These are phyloP conservation scores for Mechanitis messenoides DNA, from an alignment of 2,888 invertebrate species.

Conservation along the genomic window DNA sequence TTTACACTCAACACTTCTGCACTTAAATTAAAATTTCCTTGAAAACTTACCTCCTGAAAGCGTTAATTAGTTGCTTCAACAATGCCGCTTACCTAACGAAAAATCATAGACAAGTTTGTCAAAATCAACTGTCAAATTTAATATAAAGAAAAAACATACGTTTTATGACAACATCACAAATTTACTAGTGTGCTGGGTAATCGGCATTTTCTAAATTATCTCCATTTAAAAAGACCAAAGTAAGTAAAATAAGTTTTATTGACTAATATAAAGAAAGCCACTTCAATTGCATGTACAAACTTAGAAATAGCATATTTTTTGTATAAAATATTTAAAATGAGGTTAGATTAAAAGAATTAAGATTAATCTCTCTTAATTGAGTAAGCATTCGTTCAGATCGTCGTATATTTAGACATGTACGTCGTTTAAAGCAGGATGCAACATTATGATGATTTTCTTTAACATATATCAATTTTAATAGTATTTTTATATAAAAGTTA, in stretches of 20 bases:
- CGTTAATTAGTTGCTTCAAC: too few relatives aligned
- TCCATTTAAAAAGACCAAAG: neutral
- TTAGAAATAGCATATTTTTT: neutral
- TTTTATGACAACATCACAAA: neutral
- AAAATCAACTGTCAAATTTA: conserved; percentile 1
- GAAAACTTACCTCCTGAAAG: too few relatives aligned
- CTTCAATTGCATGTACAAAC: neutral
- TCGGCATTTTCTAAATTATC: conserved; percentile 1
- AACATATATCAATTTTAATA: conserved; percentile 1
- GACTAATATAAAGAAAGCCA: neutral
- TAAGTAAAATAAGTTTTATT: conserved; percentile 1
- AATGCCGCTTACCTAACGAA: neutral
- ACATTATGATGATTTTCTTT: conserved; percentile 25
- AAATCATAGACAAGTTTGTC: neutral
- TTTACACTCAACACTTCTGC: too few relatives aligned
- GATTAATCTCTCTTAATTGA: neutral
- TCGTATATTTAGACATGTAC: conserved; percentile 42
- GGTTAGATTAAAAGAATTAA: conserved; percentile 5
- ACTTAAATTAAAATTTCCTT: too few relatives aligned
- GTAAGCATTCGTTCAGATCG: conserved; percentile 58
- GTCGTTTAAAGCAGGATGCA: conserved; percentile 50
- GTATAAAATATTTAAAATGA: conserved; percentile 1
- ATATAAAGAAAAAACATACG: neutral
- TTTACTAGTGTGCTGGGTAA: neutral
- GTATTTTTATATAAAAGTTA: conserved; percentile 14